Base-by-base conservation (phyloP, 2,797 vertebrate genomes). In the Poecilia picta region DNA sequence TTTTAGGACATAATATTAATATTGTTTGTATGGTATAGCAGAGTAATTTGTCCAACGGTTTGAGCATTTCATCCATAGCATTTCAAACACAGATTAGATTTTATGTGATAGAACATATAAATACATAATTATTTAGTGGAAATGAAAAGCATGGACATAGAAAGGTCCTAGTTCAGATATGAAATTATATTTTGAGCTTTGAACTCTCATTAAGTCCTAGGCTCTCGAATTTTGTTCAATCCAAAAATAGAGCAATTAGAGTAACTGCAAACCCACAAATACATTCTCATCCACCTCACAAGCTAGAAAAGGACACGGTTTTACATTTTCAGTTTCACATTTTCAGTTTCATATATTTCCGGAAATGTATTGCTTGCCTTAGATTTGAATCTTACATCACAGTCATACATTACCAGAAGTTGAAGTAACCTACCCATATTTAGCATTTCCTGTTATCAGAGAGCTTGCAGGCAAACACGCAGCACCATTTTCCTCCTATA, bases 401-500 rank as follows among this genome's bases (percentile, higher is more conserved):
- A 43, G 66, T 78, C 43, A 79, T 87, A 78, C 62, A 78, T 85
- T 39, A 23, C 71, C 73, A 77, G 62, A 16, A 39, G 47, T 64
- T 36, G 59, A 36, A 36, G 15, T 64, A 20, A 41, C 41, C 31
- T 64, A 36, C 31, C 64, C 18, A 25, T 41, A 68, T 82, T 81
- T 39, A 46, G 46, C 28, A 36, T 74, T 87, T 88, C 75, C 76
- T 87, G 55, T 84, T 73, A 76, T 81, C 79, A 78, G 80, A 46
- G 31, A 75, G n/a, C 72, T 78, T 16, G 5, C 66, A 72, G 74
- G 70, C 1, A 77, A 70, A 28, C 74, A 72, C 73, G 86, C 55
- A 81, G 80, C 53, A 64, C 81, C 81, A 84, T 86, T 86, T 90
- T 84, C 31, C 33, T 16, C 13, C 15, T 33, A 18, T 31, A 62